phyloP scores from a whole-genome alignment of 1,140 invertebrate species.

The Papilio polytes region DNA sequence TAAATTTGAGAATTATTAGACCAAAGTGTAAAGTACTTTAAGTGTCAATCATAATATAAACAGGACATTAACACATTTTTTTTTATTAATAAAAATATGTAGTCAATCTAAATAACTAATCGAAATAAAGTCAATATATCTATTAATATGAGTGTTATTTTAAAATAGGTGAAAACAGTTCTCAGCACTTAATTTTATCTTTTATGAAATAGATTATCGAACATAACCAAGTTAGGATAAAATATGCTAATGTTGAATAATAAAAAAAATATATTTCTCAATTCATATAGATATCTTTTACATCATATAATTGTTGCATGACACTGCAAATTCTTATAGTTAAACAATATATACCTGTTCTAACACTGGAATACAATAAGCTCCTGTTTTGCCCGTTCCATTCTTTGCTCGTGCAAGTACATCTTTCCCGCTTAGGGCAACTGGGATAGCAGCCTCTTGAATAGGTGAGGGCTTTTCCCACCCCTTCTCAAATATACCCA shows the following conservation, averaged over 20 bases:
- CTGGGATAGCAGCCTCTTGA: conserved; percentile 99
- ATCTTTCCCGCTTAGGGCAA: conserved; percentile 98
- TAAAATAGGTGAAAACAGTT: background rate
- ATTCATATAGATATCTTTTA: background rate
- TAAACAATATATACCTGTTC: conserved; percentile 87
- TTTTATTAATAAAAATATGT: background rate
- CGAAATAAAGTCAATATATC: too few species aligned
- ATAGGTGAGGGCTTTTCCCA: conserved; percentile 99
- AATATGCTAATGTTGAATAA: too few species aligned
- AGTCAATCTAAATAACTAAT: background rate
- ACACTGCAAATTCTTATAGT: background rate
- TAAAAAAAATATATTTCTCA: too few species aligned
- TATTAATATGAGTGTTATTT: background rate
- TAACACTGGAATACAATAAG: conserved; percentile 99
- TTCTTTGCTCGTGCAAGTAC: conserved; percentile 99
- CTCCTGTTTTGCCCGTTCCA: conserved; percentile 99
- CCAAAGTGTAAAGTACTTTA: too few species aligned
- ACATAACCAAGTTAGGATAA: too few species aligned
- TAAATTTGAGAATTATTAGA: too few species aligned
- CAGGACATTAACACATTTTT: background rate
- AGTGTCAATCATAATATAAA: too few species aligned
- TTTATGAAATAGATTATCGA: too few species aligned
- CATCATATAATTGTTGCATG: background rate
- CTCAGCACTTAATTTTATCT: background rate
- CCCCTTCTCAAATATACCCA: conserved; percentile 99